Base-by-base conservation (phyloP, 1,140 invertebrate species). In the Cepaea nemoralis region DNA sequence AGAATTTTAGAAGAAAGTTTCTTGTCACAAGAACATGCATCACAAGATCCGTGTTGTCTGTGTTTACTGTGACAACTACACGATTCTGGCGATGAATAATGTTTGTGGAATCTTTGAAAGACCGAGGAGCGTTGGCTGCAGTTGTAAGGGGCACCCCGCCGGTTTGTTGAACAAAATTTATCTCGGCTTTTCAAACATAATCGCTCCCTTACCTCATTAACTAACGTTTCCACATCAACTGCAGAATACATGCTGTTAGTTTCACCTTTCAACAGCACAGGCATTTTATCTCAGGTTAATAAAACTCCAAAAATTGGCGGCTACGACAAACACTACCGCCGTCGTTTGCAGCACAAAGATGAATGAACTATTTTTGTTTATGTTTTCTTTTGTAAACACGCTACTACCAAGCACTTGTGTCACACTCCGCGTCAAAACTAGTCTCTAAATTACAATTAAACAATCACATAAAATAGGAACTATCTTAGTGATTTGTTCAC, bases 151-250 rank as follows among this genome's bases (percentile, higher is more conserved):
- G 77, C 66, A 31, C 66, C 70, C 24, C 83, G 80, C 16, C 31
- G 77, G 19, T 48, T 35, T 14, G 40, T 39, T 42, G 69, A 42
- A 31, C 69, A 39, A 22, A 84, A 40, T 71, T 84, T 84, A 14
- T 79, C 83, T 16, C 77, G 77, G 69, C 50, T 84, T 82, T 84
- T 84, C 1, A 84, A 55, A 48, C 83, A 82, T n/a, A 84, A 67
- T 77, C 83, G 70, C 59, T 84, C 83, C 39, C 80, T 50, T 27
- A 84, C 81, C 45, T 82, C 77, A 24, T 80, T 78, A 19, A 84
- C 83, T 39, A 84, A 63, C 12, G 45, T 63, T 37, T 84, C 83
- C 50, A 84, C 73, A 10, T 84, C 83, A 6, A 70, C 69, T 19
- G 69, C 6, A 3, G 69, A 37, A 31, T 40, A 70, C 69, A 70